Percentiles rank a stretch among this genome's conserved stretches.
Evolutionary conservation across 2,113 vertebrate species (phyloP).

Genomic region (Tiliqua scincoides): DNA sequence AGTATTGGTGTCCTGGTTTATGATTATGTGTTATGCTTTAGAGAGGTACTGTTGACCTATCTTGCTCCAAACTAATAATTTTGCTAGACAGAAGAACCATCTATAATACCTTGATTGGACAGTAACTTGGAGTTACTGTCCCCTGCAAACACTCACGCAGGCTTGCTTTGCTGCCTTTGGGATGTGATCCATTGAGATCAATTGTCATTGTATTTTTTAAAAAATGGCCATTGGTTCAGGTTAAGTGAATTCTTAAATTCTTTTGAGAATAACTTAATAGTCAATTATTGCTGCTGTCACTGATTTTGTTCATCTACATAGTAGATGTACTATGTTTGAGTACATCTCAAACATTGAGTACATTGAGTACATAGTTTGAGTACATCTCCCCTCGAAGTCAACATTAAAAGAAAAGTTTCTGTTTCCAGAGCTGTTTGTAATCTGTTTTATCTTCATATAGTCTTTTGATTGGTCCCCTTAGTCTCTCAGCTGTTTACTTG

Average conservation of each 20-base stretch:
- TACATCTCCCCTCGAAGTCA: slow-evolving; percentile 17
- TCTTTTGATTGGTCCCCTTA: slow-evolving; percentile 18
- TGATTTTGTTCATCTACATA: slow-evolving; percentile 1
- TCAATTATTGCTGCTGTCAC: slow-evolving; percentile 30
- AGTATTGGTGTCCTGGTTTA: neutral
- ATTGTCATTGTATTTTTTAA: slow-evolving; percentile 64
- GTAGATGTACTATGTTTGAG: no score
- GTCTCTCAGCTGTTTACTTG: no score
- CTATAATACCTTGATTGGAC: neutral
- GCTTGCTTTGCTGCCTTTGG: slow-evolving; percentile 14
- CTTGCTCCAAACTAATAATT: slow-evolving; percentile 12
- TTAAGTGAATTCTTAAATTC: slow-evolving; percentile 41
- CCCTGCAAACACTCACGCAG: neutral
- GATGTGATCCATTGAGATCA: slow-evolving; percentile 35
- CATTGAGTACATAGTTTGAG: no score
- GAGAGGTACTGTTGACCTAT: neutral
- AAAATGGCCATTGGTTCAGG: slow-evolving; percentile 62
- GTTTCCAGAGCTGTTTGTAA: neutral
- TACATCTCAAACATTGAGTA: no score
- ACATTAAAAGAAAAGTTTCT: neutral
- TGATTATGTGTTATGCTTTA: neutral
- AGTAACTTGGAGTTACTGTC: neutral
- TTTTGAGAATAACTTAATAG: slow-evolving; percentile 45
- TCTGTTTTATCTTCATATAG: slow-evolving; percentile 3
- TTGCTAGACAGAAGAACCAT: neutral